Base-by-base conservation (phyloP, 2,113 vertebrate species). In the Labeo catla region DNA sequence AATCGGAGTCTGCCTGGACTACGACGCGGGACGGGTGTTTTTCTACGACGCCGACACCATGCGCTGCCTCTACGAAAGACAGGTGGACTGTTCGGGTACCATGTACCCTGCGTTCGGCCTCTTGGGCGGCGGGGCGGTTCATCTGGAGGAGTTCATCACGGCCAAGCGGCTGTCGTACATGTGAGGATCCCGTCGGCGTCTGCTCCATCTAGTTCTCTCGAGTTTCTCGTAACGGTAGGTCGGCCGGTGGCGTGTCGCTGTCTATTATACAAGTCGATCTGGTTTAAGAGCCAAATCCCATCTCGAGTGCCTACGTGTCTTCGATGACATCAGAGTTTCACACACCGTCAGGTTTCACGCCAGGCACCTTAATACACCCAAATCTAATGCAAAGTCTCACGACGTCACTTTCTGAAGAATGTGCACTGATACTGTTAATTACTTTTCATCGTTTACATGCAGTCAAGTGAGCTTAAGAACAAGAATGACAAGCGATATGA, bases 41-140 rank as follows among this genome's bases (percentile, higher is more conserved):
- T 99, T 99, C 91, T 98, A 97, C 0, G 96, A 99, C 0, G 95
- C 95, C 1, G 96, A 96, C 87, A 82, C 80, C 86, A 99, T 99
- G 98, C 94, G 95, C 91, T 98, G 97, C 93, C 95, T 99, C 76
- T 99, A 96, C 0, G 98, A 99, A 89, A 95, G 97, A 4, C 95
- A 95, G 76, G 96, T 99, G 88, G 98, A 99, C 84, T 99, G 98
- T 81, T 96, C 97, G 0, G 96, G 96, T 4, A 93, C 95, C 0
- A 98, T 99, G 97, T 99, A 96, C 91, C 98, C 98, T 0, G 97
- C 96, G 0, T 99, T 99, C 21, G 98, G 96, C 10, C 90, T 99
- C 68, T 96, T 99, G 97, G 98, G 98, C 2, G 92, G 97, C 0
- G 97, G 96, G 0, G 96, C 93, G 12, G 89, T 99, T 83, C 96